Evolutionary conservation across 1,140 invertebrate species (phyloP), one percentile per base, ranked within the genome.

Genomic region (Cardiocondyla obscurior): DNA sequence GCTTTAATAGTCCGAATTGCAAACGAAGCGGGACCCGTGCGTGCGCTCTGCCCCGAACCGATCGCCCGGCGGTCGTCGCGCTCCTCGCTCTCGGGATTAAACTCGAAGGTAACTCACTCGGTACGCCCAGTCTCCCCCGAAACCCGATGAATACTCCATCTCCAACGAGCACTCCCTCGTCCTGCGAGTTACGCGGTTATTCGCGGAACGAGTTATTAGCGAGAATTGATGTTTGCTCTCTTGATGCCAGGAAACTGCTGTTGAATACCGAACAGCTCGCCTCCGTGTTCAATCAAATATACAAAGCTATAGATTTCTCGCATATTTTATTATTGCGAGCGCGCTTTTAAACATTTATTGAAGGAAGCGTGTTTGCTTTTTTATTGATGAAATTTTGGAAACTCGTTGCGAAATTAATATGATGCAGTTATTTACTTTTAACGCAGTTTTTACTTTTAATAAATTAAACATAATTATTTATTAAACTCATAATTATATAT

Each of bases 1-100:
- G 74, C 74, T 79, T 69, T 79, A 46, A 53, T 69, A 53, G 74
- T 42, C 33, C 25, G 74, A 69, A 79, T 79, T 53, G 74, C 74
- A 77, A 77, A 67, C 74, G 74, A 69, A 55, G 46, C 74, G 62
- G 46, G 70, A 44, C 55, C 22, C 39, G 46, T 14, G 16, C 44
- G 33, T 25, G 19, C 25, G 28, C 44, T 62, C 51, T 10, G 22
- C 12, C 36, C n/a, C n/a, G n/a, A 19, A 30, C 67, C 14, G 62
- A 65, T 42, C 58, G 58, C 33, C 8, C 4, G 44, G 14, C 39
- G 28, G 44, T 64, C 28, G 3, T 1, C 36, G 53, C 22, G 12
- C n/a, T 16, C 22, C 72, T 64, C 44, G 30, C 33, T 51, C 7
- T 1, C 58, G 28, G 33, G 33, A 77, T 77, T 77, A 77, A 77